phyloP scores from a whole-genome alignment of 2,113 vertebrate species.

The Pardalotus punctatus region DNA sequence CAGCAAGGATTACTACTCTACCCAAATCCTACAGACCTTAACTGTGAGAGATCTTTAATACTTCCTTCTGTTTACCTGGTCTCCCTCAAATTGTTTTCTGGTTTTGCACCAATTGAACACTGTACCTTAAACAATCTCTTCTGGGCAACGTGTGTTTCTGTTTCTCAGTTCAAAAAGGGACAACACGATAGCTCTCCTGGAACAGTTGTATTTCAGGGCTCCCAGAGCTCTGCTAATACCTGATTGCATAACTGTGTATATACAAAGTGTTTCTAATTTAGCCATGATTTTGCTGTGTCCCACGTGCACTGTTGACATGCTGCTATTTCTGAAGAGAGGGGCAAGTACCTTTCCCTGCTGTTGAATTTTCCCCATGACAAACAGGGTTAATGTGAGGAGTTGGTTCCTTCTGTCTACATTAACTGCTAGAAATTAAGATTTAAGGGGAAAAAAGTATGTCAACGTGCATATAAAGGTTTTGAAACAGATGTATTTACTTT shows the following conservation, averaged over 20 bases:
- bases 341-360: not conserved
- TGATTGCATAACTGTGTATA: not conserved
- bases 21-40: not conserved
- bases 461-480: not conserved
- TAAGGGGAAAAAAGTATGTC: not conserved
- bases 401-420: not conserved
- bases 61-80: not conserved
- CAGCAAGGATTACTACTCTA: not conserved
- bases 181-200: not conserved
- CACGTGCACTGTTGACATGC: not conserved
- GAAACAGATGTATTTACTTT: slow-evolving; percentile 39
- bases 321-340: not conserved
- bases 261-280: not conserved
- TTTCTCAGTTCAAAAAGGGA: not conserved
- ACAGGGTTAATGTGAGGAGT: not conserved
- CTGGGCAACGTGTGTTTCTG: not conserved
- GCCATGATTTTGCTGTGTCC: not conserved
- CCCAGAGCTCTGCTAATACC: not conserved
- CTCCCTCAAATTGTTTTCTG: not conserved
- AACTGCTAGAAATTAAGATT: not conserved
- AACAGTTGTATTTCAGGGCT: not conserved
- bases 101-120: not conserved
- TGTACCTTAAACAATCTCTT: not conserved
- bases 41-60: not conserved
- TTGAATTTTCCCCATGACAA: not conserved